Base-by-base conservation (phyloP, 2,113 vertebrate species). In the Dissostichus mawsoni region DNA sequence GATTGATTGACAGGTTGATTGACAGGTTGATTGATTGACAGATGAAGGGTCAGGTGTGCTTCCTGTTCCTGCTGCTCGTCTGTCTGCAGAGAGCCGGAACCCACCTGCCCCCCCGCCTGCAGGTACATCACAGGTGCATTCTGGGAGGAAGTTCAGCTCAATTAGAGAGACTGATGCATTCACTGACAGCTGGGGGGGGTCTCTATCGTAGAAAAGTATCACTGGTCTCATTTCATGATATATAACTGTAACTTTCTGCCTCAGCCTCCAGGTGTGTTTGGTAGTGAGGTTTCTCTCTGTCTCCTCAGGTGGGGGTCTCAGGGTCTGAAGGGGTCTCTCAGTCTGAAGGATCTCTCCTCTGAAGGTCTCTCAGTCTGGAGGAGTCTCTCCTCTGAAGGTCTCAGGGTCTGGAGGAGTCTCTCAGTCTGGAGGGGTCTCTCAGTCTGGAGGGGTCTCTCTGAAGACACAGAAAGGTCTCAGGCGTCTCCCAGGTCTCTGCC, bases 401-500 rank as follows among this genome's bases (percentile, higher is more conserved):
- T n/a, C n/a, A n/a, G n/a, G n/a, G 25, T 25, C 25, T 25, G 25
- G 2, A 25, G 25, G 25, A 25, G 25, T 25, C 25, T 25, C 25
- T 25, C 25, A 2, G 23, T 25, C 23, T 25, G 23, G 23, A 25
- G 23, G 23, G 2, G 23, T 36, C 33, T 36, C 51, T 0, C 20
- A 6, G 1, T 66, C 69, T 6, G 29, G 48, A 5, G 1, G 25
- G 0, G 1, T 2, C 45, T 1, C 16, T 4, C 5, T 51, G 17
- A 65, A 57, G 70, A n/a, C 12, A 41, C 36, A 33, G 12, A 41
- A 9, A 2, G 7, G n/a, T 5, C n/a, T 57, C 36, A 33, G n/a
- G 13, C 74, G 90, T 61, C 89, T 93, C 65, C 90, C 90, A 57
- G 90, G 90, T 80, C 76, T 93, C 8, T 93, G 92, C 61, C 73